Base-by-base conservation (phyloP, 2,888 invertebrate genomes). In the Acrobasis suavella region DNA sequence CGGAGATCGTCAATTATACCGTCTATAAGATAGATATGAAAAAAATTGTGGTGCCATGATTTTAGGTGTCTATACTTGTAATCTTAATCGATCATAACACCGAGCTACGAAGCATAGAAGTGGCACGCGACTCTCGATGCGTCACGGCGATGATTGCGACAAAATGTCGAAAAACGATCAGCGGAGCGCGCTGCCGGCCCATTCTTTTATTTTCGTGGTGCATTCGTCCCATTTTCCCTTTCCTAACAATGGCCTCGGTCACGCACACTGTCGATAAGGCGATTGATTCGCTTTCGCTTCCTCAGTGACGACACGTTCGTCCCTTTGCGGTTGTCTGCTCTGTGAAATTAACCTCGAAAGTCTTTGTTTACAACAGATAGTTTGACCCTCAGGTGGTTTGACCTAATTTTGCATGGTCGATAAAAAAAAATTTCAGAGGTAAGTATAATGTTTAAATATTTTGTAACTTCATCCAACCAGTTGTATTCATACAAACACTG, bases 211-310 rank as follows among this genome's bases (percentile, higher is more conserved):
- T 89, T 85, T 82, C 81, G 81, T 77, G 80, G 78, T 70, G 76
- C 76, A 81, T 83, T 78, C 78, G 88, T 85, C 87, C 90, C 73
- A 86, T 89, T 91, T 89, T 88, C 86, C 82, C 84, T 90, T 90
- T 86, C 83, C 82, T 81, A 88, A 91, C 89, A 89, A 89, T 87
- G 85, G 89, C 87, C 85, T 86, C 87, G 85, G 88, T 90, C 89
- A 91, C 91, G 91, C 89, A 84, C 80, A 79, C 76, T 76, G 75
- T 83, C 82, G 81, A 85, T 86, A 85, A 83, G 80, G 74, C 87
- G 81, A 90, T 89, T 86, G 88, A 88, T 89, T 87, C 91, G 92
- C 92, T 92, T 92, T 92, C 91, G 89, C 86, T 87, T 88, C 87
- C 85, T 79, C 82, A 73, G 72, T 91, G 90, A 86, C 89, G 86